A percentile compares a stretch with the other conserved stretches of the same genome.
Conservation (phyloP, 2,888 invertebrate species). For the Oxystoma pomonae region DNA sequence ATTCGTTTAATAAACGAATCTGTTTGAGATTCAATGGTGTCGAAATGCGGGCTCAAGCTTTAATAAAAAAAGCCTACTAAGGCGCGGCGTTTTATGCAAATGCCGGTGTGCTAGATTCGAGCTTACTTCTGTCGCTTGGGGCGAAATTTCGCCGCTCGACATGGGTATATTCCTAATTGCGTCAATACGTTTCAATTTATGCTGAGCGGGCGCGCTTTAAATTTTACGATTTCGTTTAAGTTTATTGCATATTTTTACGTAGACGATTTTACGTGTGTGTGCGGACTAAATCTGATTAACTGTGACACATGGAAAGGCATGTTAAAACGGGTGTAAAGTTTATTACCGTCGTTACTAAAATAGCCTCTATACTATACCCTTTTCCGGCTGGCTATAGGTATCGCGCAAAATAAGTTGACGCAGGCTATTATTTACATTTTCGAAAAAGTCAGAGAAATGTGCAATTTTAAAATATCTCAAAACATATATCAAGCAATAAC, state of each 20-base stretch:
- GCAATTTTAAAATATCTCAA: no score
- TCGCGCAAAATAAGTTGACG: background rate
- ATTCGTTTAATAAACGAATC: no score
- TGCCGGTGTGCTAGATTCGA: no score
- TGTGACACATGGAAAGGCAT: background rate
- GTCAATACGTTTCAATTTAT: constrained; percentile 20
- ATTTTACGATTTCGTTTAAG: background rate
- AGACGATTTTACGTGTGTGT: background rate
- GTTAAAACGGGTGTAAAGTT: background rate
- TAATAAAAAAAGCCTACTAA: no score
- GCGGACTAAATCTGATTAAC: background rate
- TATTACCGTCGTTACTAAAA: background rate
- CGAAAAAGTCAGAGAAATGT: background rate
- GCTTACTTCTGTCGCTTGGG: no score
- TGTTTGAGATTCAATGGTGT: no score
- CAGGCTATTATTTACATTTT: background rate
- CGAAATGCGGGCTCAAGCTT: no score
- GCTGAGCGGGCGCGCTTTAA: constrained; percentile 4
- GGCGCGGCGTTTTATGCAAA: no score
- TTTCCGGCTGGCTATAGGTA: background rate
- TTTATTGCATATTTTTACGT: background rate
- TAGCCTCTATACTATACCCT: background rate
- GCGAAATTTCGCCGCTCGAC: no score
- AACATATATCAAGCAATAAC: no score
- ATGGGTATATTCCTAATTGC: constrained; percentile 16